phyloP scores from a whole-genome alignment of 2,113 vertebrate genomes.

The Eulemur rufifrons region DNA sequence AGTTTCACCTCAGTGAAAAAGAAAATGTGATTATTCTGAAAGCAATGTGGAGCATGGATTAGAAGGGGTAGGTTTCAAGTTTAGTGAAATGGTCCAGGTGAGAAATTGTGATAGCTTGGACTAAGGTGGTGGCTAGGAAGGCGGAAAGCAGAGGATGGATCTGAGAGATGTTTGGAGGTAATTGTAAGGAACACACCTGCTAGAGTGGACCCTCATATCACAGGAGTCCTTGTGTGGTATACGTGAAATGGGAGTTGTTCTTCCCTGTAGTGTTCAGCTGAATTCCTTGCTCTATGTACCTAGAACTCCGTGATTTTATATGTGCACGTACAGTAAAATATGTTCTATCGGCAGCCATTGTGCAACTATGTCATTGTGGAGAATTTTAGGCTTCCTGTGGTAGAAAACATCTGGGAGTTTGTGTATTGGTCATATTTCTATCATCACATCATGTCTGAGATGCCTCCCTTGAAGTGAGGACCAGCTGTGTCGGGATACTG shows the following conservation, averaged over 20 bases:
- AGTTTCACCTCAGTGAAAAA: not conserved
- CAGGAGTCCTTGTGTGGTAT: not conserved
- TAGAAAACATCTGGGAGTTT: not conserved
- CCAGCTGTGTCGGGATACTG: not conserved
- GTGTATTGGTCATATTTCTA: not conserved
- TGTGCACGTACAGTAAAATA: not conserved
- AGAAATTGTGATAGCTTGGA: not conserved
- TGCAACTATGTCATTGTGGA: not conserved
- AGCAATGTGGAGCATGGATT: not conserved
- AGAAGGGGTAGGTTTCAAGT: not conserved
- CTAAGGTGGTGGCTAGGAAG: not conserved
- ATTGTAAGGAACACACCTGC: not conserved
- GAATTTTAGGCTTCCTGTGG: not conserved
- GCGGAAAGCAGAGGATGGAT: not conserved
- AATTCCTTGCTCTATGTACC: not conserved
- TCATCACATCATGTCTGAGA: not conserved
- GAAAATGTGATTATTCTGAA: not conserved
- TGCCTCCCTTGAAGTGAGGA: not conserved
- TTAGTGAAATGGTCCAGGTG: not conserved
- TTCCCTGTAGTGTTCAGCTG: not conserved
- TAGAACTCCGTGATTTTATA: not conserved
- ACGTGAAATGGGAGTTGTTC: not conserved
- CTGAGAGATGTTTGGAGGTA: not conserved
- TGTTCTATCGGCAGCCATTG: not conserved
- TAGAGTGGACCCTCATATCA: not conserved